Base-by-base conservation (phyloP, 1,140 invertebrate genomes). In the Hyles vespertilio region DNA sequence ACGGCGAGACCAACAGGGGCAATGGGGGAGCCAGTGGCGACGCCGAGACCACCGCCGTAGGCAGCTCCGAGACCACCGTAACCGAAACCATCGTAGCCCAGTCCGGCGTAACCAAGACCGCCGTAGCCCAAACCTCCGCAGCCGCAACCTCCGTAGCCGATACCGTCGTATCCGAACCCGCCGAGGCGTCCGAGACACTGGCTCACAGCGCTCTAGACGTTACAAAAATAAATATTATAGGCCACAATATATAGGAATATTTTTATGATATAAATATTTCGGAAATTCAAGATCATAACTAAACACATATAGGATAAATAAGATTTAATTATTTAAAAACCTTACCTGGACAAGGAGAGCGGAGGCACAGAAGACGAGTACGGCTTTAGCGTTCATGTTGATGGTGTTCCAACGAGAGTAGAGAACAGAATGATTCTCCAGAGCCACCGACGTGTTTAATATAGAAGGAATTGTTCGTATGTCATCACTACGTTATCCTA, bases 11-110 rank as follows among this genome's bases (percentile, higher is more conserved):
- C 36, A 32, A 10, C 51, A 11, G 57, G 57, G n/a, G 56, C 40
- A 12, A 51, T 51, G 9, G 40, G 2, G 5, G 57, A 58, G 5
- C 9, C 10, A 34, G 49, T 58, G 6, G 59, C 57, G 3, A 63
- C 59, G 0, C 66, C 62, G 3, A 74, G 45, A n/a, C 57, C 46
- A 6, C 72, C 72, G 12, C 61, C n/a, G n/a, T n/a, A 22, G 36
- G 36, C 36, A 40, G 36, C 36, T 40, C 46, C 46, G n/a, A n/a
- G 12, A n/a, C 46, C 22, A n/a, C 12, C 5, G 46, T 7, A 8
- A n/a, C 46, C 46, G 46, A n/a, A 48, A n/a, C n/a, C 1, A 33
- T 8, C 33, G 11, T 43, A n/a, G 51, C n/a, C 33, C 33, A 43
- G 10, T 11, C 33, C 51, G 3, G 9, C 51, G 51, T 40, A 40